Evolutionary conservation across 2,797 vertebrate species (phyloP), one percentile per base, ranked within the genome.

Genomic region (Perodicticus potto): DNA sequence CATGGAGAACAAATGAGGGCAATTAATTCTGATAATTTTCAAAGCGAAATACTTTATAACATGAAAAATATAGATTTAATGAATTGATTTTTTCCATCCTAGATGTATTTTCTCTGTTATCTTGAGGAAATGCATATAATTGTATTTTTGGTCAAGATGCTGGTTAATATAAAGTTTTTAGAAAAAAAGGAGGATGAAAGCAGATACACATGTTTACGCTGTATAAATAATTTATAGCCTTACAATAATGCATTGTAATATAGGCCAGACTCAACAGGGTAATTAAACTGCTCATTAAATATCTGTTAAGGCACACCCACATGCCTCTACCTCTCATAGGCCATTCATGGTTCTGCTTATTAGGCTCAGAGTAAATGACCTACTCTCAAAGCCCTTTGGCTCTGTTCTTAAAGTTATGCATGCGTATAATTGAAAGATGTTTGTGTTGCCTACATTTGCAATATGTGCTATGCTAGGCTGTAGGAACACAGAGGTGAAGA

Each of bases 1-100:
- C 57, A 87, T 34, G 17, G 22, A 97, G 27, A 97, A 95, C 70
- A 97, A 98, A 97, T 2, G 7, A 96, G 45, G 16, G 1, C 2
- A 95, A 97, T 95, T 96, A 95, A 97, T 96, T 78, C 86, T 93
- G 14, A 9, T 89, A 97, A 94, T 87, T 96, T 74, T 97, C 78
- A 93, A 97, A 97, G 59, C 37, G 1, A 96, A 98, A 97, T 93
- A 84, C 13, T 94, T 97, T 88, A 84, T 80, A 97, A 96, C 67
- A 93, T 32, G 45, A 97, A 97, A 97, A 97, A 29, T 67, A 95
- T 84, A 89, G 76, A 93, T 95, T 94, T 91, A 89, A 93, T 57
- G 76, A 95, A 91, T 95, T 93, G 84, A 95, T 96, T 97, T 96
- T 96, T 89, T 61, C 96, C 29, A 11, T 72, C 95, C 13, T 27